Conservation (phyloP, 2,113 vertebrate species). For the Lonchura striata region DNA sequence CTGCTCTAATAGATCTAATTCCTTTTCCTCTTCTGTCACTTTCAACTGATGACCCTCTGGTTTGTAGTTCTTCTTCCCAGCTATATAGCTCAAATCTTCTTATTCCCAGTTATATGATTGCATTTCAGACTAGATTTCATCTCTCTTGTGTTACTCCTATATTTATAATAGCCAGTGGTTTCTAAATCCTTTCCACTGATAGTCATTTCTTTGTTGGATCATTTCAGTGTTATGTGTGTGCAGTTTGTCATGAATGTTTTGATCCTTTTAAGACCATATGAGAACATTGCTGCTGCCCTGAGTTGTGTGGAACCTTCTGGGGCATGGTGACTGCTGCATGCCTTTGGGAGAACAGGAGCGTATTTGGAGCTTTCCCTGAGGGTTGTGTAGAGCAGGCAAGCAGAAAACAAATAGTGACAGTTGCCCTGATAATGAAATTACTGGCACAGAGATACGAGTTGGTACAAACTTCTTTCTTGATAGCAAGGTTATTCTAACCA, state of each 20-base stretch:
- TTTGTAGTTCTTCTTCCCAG: not conserved
- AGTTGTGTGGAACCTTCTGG: not conserved
- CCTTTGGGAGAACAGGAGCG: not conserved
- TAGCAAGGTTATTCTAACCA: not conserved
- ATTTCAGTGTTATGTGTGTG: not conserved
- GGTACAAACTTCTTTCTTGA: not conserved
- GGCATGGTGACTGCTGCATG: not conserved
- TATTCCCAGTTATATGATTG: not conserved
- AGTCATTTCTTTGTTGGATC: not conserved
- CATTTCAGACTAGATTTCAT: not conserved
- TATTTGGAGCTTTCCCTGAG: not conserved
- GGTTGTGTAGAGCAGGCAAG: not conserved
- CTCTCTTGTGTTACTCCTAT: not conserved
- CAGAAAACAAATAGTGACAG: not conserved
- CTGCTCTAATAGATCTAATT: not conserved
- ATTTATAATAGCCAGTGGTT: not conserved
- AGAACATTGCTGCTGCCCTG: not conserved
- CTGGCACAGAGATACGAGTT: not conserved
- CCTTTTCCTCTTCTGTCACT: not conserved
- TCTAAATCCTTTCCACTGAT: not conserved
- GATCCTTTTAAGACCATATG: not conserved
- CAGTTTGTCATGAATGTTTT: not conserved
- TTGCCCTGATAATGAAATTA: not conserved
- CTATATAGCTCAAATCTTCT: not conserved
- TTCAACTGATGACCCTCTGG: not conserved